phyloP scores from a whole-genome alignment of 35 echinoderm and acorn worm genomes.

The Ophioderma brevispina region DNA sequence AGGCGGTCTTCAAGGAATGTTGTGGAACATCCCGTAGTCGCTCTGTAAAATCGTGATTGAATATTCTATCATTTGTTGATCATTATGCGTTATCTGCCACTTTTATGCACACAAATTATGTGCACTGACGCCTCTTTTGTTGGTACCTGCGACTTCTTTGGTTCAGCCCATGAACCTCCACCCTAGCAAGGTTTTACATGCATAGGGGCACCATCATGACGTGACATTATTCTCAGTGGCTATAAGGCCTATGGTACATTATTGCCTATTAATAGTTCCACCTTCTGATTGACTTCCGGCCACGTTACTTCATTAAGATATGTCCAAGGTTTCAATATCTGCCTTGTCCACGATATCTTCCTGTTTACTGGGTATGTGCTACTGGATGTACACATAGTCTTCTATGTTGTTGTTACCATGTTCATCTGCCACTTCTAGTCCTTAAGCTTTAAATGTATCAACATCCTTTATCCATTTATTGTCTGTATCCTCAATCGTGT shows the following conservation, averaged over 20 bases:
- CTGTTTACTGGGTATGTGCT: background rate
- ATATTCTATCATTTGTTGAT: too few species aligned
- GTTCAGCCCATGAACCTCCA: background rate
- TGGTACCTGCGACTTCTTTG: too few species aligned
- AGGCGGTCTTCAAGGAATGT: too few species aligned
- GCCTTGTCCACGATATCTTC: background rate
- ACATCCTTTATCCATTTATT: too few species aligned
- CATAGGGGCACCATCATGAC: background rate
- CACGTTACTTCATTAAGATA: background rate
- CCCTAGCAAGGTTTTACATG: background rate
- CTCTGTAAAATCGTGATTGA: too few species aligned
- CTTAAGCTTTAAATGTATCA: too few species aligned
- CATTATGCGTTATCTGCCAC: too few species aligned
- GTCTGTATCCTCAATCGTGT: too few species aligned
- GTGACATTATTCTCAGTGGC: background rate
- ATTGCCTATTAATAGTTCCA: background rate
- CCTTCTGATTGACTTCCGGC: background rate
- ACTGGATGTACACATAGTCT: background rate
- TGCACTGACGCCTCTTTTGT: too few species aligned
- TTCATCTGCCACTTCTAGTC: background rate
- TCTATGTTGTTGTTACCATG: constrained; percentile 2
- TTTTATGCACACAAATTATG: too few species aligned
- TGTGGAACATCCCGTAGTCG: too few species aligned
- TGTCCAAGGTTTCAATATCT: background rate
- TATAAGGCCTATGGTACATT: background rate